These are phyloP conservation scores for Machaerirhynchus nigripectus DNA, from an alignment of 2,113 vertebrate species.

Conservation along the genomic window DNA sequence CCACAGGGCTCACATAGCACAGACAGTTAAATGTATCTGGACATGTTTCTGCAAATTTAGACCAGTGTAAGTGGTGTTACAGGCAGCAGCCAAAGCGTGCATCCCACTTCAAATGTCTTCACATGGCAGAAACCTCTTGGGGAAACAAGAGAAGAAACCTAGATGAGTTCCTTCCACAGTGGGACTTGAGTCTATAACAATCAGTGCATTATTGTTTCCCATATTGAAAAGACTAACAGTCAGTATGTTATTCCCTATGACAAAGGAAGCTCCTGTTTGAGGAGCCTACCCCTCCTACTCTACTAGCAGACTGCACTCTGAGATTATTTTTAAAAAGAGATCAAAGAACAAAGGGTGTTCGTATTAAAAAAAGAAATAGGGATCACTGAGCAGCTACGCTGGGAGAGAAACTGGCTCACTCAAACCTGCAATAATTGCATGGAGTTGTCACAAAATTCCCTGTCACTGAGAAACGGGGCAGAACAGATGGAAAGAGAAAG, in stretches of 20 bases:
- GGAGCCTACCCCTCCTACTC: not conserved
- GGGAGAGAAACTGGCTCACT: not conserved
- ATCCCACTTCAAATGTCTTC: not conserved
- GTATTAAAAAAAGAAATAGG: not conserved
- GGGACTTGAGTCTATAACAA: not conserved
- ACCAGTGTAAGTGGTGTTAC: not conserved
- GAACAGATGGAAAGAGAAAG: not conserved
- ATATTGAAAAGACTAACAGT: not conserved
- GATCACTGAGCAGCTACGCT: not conserved
- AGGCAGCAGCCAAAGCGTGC: not conserved
- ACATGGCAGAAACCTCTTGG: not conserved
- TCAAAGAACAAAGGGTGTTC: not conserved
- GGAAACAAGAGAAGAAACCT: not conserved
- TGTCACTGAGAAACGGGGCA: not conserved
- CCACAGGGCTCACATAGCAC: rapidly evolving
- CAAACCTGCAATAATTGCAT: not conserved
- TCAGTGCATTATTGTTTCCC: not conserved
- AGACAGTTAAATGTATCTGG: not conserved
- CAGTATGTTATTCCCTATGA: not conserved
- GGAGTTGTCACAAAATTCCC: not conserved
- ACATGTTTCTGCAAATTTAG: not conserved
- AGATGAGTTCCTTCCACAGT: not conserved
- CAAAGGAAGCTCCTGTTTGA: not conserved
- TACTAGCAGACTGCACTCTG: not conserved
- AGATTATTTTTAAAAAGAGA: not conserved